Conservation (phyloP, 2,888 invertebrate genomes). For the Meteorus cinctellus region DNA sequence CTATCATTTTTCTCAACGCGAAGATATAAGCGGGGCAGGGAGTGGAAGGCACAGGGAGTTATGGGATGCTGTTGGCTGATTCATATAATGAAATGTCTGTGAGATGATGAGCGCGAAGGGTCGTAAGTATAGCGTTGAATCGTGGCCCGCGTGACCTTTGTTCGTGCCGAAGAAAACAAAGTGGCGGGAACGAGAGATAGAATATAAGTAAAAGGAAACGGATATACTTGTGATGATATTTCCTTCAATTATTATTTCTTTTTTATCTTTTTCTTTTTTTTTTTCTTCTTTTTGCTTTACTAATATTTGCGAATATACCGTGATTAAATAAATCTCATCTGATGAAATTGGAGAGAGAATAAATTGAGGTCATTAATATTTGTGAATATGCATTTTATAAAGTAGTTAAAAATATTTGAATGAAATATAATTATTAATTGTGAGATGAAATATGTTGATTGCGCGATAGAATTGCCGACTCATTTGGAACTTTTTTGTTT, state of each 20-base stretch:
- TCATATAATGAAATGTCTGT: constrained; percentile 69
- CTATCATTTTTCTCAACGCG: constrained; percentile 1
- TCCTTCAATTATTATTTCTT: constrained; percentile 5
- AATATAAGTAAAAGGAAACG: constrained; percentile 27
- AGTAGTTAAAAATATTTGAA: too few relatives aligned
- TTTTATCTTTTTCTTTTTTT: not conserved
- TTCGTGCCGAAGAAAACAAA: constrained; percentile 51
- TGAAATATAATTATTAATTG: too few relatives aligned
- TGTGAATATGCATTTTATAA: not conserved
- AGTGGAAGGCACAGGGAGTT: constrained; percentile 50
- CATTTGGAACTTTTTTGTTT: too few relatives aligned
- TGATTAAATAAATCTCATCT: not conserved
- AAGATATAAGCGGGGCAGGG: constrained; percentile 41
- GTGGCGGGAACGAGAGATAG: constrained; percentile 24
- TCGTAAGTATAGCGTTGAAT: constrained; percentile 68
- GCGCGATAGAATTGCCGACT: too few relatives aligned
- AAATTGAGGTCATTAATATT: not conserved
- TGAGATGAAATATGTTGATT: too few relatives aligned
- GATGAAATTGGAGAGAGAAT: not conserved
- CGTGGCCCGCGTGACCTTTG: constrained; percentile 62
- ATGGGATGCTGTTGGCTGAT: constrained; percentile 64
- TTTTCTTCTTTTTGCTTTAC: not conserved
- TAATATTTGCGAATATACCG: not conserved
- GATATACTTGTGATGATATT: constrained; percentile 28
- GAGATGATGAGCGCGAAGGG: constrained; percentile 67